phyloP scores from a whole-genome alignment of 2,113 vertebrate species.

The Elephas maximus region DNA sequence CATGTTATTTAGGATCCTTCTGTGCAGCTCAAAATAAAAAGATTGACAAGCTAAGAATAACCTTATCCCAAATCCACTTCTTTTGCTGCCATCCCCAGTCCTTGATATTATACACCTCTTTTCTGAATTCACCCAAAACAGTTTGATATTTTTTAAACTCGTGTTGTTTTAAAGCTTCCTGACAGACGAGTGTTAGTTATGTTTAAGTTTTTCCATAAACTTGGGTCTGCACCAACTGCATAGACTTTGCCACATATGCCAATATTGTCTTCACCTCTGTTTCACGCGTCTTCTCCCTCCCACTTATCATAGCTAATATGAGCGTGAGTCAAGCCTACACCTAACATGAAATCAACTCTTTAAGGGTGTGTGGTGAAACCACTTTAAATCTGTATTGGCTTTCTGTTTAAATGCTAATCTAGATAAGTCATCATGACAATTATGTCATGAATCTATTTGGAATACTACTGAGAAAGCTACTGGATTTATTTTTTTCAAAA shows the following conservation, averaged over 20 bases:
- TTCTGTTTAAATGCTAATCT: constrained; percentile 8
- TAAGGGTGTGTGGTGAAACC: not conserved
- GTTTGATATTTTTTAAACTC: constrained; percentile 7
- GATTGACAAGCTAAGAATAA: not conserved
- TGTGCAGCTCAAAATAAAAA: not conserved
- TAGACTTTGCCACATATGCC: not conserved
- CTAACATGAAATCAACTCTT: not conserved
- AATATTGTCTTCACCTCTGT: not conserved
- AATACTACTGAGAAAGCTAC: not conserved
- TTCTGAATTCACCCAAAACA: not conserved
- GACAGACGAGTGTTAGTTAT: constrained; percentile 3
- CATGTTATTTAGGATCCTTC: not conserved
- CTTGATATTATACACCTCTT: not conserved
- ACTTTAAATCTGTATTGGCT: not conserved
- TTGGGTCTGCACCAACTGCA: not conserved
- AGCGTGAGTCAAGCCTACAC: not conserved
- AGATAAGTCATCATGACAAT: not conserved
- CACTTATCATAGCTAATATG: not conserved
- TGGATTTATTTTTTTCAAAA: constrained; percentile 20
- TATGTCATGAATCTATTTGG: not conserved
- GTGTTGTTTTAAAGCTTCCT: not conserved
- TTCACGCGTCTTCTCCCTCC: not conserved
- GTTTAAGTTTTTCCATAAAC: not conserved
- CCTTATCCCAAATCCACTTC: not conserved
- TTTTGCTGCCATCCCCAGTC: not conserved